A percentile compares a stretch with the other conserved stretches of the same genome.
These are phyloP conservation scores for Sander vitreus DNA, from an alignment of 2,113 vertebrate genomes.

Conservation along the genomic window DNA sequence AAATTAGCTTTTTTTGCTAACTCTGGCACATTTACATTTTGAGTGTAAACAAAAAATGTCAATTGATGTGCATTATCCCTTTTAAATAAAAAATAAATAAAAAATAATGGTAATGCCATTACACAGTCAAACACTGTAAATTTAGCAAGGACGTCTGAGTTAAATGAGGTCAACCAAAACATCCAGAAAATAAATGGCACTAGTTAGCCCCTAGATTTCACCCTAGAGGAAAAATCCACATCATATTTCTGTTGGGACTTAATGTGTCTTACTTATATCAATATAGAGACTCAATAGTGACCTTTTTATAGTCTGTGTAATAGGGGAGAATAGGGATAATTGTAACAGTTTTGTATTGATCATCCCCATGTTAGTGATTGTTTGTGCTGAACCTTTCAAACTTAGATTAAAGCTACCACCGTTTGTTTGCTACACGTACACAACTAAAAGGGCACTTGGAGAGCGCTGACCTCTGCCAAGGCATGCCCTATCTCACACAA, in stretches of 20 bases:
- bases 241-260: background rate
- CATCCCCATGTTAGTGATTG: background rate
- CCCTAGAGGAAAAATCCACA: background rate
- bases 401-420: background rate
- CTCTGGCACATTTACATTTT: too few relatives aligned
- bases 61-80: too few relatives aligned
- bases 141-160: slow-evolving; percentile 16
- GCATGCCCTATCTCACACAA: too few relatives aligned
- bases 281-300: slow-evolving; percentile 9
- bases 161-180: slow-evolving; percentile 21
- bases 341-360: slow-evolving; percentile 4
- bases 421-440: background rate
- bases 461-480: too few relatives aligned
- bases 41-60: too few relatives aligned
- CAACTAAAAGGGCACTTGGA: too few relatives aligned
- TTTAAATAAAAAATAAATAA: too few relatives aligned
- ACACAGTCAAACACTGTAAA: slow-evolving; percentile 31
- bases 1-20: too few relatives aligned
- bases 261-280: background rate
- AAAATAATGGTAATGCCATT: background rate
- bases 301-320: background rate
- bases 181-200: background rate
- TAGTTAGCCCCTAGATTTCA: slow-evolving; percentile 18
- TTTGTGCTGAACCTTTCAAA: background rate
- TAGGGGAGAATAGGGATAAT: background rate